Evolutionary conservation across 2,888 invertebrate species (phyloP), one percentile per base, ranked within the genome.

Genomic region (Oscheius sp.): DNA sequence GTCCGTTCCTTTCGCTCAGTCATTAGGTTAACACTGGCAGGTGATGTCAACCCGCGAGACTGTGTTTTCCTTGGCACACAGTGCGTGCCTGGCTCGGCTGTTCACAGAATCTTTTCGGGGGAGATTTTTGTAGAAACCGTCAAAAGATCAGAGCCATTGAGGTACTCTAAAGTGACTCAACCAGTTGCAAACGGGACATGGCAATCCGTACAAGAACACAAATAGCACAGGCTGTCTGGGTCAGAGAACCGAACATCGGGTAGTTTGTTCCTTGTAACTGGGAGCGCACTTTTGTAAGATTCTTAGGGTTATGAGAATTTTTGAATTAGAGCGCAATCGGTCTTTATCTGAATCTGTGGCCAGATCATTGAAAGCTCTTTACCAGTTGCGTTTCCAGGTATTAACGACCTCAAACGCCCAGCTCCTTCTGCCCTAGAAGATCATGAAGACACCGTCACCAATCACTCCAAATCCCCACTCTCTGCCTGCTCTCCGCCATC

Each of bases 31-130:
- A 57, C 70, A 57, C 57, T 70, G 66, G 53, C 66, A 51, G 58
- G 59, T 60, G 59, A 60, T 60, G 59, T 60, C 59, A 55, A 35
- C 21, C 11, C 55, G 68, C 68, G 68, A 53, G 68, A 55, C 68
- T 68, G 68, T 42, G 42, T 55, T 53, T 35, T 68, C 68, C 35
- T 55, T n/a, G 53, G 29, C 55, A 68, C 68, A 68, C 68, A 68
- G 37, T 68, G 55, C 68, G 68, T 68, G 68, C 68, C 68, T 55
- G 68, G 68, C 68, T 68, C 68, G 37, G 29, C 55, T 37, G 51
- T 68, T 68, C 68, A 55, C 68, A 55, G 55, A 55, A 53, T 53
- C n/a, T 35, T n/a, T 32, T 35, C n/a, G 65, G 51, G 32, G 48
- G 32, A 48, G 29, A 29, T 51, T 50, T 48, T 50, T 50, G 65